Evolutionary conservation across 1,140 invertebrate species (phyloP), one percentile per base, ranked within the genome.

Genomic region (Drosophila bocqueti): DNA sequence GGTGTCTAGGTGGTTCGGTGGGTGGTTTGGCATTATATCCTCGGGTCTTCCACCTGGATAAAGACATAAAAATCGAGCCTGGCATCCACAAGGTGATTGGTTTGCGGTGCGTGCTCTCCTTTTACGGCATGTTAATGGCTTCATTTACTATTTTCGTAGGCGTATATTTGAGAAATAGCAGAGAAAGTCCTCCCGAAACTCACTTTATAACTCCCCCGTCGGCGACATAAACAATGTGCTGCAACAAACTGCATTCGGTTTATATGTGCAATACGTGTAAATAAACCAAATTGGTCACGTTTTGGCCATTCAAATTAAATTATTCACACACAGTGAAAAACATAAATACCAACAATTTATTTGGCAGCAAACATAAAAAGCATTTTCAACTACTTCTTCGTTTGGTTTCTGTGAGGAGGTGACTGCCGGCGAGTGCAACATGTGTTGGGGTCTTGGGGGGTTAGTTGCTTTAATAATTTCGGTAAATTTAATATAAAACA

Each of bases 261-360:
- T 92, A 92, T 91, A 36, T 3, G 85, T 86, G 91, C 91, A 92
- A 92, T 91, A 21, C 18, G 83, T 90, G 83, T 92, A 92, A 92
- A 92, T 92, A 92, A 92, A 92, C 91, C 86, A 92, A 92, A 92
- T 92, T 92, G 91, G 91, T 92, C 91, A 92, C 91, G 91, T 91
- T 92, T 92, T 83, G 76, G 59, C 76, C 79, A 92, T 90, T 85
- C 49, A 65, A 89, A 89, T 87, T 81, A 83, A 89, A 79, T 81
- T 76, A 86, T 85, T 74, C 62, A 66, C 67, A 80, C 84, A 83
- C 49, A 69, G 80, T 72, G 47, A 86, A 89, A 69, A 60, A 66
- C 81, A 89, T 87, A 87, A 87, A 87, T 87, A 87, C 60, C 54
- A 47, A 49, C 83, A 89, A 87, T 87, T 87, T 87, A 87, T 87